A percentile compares a stretch with the other conserved stretches of the same genome.
These are phyloP conservation scores for Keiferia lycopersicella DNA, from an alignment of 2,888 invertebrate genomes.

Conservation along the genomic window DNA sequence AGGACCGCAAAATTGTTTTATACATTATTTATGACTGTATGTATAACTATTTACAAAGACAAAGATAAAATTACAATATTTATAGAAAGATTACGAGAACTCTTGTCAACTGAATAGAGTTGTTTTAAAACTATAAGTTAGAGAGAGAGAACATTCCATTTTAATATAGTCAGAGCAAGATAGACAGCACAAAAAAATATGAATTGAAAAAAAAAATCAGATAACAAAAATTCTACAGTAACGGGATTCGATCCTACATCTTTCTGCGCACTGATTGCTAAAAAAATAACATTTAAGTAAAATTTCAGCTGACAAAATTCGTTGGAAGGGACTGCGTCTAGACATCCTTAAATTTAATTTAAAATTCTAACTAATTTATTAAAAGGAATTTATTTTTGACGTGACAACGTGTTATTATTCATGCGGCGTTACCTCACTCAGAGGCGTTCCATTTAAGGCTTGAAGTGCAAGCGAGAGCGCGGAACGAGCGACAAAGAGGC, in stretches of 20 bases:
- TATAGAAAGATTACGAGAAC: background rate
- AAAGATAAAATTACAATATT: conserved; percentile 7
- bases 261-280: too few species aligned
- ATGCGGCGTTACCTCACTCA: too few species aligned
- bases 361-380: too few species aligned
- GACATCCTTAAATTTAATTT: background rate
- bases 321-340: background rate
- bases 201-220: background rate
- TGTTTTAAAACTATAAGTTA: background rate
- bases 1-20: background rate
- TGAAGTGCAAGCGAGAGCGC: too few species aligned
- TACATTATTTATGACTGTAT: conserved; percentile 1
- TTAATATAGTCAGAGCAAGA: background rate
- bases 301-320: conserved; percentile 4
- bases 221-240: background rate
- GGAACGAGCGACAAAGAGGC: too few species aligned
- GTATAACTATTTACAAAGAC: conserved; percentile 7
- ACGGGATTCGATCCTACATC: background rate
- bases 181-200: background rate
- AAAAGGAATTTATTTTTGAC: too few species aligned
- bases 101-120: background rate
- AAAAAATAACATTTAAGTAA: background rate
- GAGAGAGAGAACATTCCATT: background rate
- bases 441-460: too few species aligned
- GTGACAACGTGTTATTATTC: too few species aligned